Evolutionary conservation across 2,888 invertebrate genomes (phyloP).

Genomic region (Clanis bilineata): DNA sequence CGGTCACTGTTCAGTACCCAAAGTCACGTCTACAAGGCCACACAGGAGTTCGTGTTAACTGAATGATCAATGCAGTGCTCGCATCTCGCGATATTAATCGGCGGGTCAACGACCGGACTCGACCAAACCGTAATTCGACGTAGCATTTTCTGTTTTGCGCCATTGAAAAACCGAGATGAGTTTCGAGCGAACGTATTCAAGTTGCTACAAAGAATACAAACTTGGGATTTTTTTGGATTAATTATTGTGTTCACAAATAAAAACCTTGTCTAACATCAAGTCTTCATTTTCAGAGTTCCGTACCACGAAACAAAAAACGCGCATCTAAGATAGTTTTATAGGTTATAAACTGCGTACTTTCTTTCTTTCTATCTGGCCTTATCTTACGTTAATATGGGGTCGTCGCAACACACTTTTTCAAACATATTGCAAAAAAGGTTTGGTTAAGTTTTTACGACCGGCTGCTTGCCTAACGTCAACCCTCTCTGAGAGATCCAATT

Average conservation of each 20-base stretch:
- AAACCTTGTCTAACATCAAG: background rate
- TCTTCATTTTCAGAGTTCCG: no score
- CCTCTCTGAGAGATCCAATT: no score
- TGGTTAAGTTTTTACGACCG: no score
- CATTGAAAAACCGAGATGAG: constrained; percentile 1
- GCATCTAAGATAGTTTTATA: no score
- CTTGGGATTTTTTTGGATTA: background rate
- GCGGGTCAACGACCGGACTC: constrained; percentile 15
- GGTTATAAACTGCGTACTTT: no score
- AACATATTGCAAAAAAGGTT: no score
- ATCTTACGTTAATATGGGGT: no score
- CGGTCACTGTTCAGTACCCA: background rate
- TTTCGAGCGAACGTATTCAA: background rate
- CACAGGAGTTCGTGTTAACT: background rate
- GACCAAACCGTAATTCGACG: constrained; percentile 12
- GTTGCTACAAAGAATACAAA: background rate
- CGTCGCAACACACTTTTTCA: no score
- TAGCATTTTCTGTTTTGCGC: constrained; percentile 12
- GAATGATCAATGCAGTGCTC: constrained; percentile 4
- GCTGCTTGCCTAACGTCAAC: no score
- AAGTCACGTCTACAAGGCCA: constrained; percentile 1
- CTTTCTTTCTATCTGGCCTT: no score
- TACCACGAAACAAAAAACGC: no score
- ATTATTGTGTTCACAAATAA: background rate
- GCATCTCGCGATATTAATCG: constrained; percentile 2